These are phyloP conservation scores for Gambusia affinis DNA, from an alignment of 2,113 vertebrate species.

Conservation along the genomic window DNA sequence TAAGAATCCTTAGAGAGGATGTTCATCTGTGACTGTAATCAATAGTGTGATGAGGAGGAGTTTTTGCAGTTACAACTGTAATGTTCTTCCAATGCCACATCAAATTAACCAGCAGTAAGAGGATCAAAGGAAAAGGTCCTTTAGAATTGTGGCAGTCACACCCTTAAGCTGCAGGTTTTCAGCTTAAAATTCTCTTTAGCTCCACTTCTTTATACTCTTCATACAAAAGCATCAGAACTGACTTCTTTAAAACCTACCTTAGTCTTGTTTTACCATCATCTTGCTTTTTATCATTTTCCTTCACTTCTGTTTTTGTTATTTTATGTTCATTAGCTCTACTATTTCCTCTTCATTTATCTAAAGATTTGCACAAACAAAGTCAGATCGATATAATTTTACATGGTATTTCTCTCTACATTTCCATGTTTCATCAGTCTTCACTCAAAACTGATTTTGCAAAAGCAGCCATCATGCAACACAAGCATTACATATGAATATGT, in stretches of 20 bases:
- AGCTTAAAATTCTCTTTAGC: constrained; percentile 4
- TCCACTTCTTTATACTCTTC: not conserved
- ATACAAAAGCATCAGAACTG: not conserved
- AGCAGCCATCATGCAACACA: not conserved
- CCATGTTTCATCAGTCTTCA: constrained; percentile 6
- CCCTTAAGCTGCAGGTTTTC: constrained; percentile 5
- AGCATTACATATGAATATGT: constrained; percentile 24
- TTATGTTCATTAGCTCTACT: not conserved
- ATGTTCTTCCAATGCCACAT: not conserved
- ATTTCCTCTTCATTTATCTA: not conserved
- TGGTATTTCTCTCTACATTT: not conserved
- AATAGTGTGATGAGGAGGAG: constrained; percentile 4
- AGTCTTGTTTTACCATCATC: not conserved
- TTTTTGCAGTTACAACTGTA: constrained; percentile 17
- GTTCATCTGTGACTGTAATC: not conserved
- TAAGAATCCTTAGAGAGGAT: not conserved
- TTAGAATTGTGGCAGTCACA: constrained; percentile 17
- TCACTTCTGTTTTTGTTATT: not conserved
- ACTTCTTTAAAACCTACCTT: not conserved
- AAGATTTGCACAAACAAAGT: not conserved
- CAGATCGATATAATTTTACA: constrained; percentile 13
- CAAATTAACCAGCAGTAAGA: constrained; percentile 13
- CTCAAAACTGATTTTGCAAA: not conserved
- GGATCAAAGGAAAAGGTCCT: constrained; percentile 6
- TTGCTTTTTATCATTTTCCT: not conserved